Percentiles rank a stretch among this genome's conserved stretches.
Evolutionary conservation across 1,140 invertebrate species (phyloP).

Genomic region (Drosophila bocqueti): DNA sequence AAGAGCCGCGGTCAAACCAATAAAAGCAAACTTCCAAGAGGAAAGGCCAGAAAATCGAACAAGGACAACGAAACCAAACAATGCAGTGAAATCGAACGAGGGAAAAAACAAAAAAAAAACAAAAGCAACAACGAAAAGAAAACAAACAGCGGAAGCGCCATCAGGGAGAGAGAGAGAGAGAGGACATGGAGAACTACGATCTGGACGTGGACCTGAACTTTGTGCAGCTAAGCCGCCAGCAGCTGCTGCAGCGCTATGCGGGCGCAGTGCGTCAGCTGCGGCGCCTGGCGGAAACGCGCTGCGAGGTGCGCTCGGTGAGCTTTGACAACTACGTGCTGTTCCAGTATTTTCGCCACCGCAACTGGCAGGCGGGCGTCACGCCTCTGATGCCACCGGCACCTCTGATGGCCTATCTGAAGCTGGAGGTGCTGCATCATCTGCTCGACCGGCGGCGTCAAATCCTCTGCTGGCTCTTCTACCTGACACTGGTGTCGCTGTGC

Average conservation of each 20-base stretch:
- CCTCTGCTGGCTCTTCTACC: conserved; percentile 78
- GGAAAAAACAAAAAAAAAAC: background rate
- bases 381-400: conserved; percentile 16
- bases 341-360: conserved; percentile 78
- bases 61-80: conserved; percentile 5
- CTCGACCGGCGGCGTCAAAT: conserved; percentile 78
- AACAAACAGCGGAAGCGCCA: background rate
- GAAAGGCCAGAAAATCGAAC: conserved; percentile 1
- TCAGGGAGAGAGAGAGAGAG: too few relatives aligned
- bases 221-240: conserved; percentile 68
- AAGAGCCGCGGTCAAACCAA: background rate
- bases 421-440: conserved; percentile 76
- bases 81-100: conserved; percentile 8
- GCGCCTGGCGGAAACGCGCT: conserved; percentile 67
- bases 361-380: conserved; percentile 6
- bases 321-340: conserved; percentile 81
- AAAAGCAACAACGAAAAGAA: conserved; percentile 1
- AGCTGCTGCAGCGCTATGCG: conserved; percentile 71
- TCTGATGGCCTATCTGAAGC: conserved; percentile 61
- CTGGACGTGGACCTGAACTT: conserved; percentile 74
- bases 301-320: conserved; percentile 65
- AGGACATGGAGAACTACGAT: conserved; percentile 57
- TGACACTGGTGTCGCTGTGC: conserved; percentile 66
- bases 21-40: background rate
- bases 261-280: conserved; percentile 64